Conservation (phyloP, 2,888 invertebrate species). For the Troides helena region DNA sequence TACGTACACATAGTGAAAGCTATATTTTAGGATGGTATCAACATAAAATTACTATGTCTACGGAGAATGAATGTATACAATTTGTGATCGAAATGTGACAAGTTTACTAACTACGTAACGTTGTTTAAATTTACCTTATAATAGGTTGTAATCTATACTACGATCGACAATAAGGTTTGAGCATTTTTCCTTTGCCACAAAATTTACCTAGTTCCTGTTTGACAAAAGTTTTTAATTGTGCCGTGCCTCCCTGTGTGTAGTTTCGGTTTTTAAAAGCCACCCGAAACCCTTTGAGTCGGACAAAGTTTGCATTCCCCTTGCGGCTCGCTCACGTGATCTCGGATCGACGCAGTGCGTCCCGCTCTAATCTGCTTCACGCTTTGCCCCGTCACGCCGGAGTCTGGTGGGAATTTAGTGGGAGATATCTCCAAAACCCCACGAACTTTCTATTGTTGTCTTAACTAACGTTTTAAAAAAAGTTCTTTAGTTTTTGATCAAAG, state of each 20-base stretch:
- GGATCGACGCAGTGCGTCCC: constrained; percentile 6
- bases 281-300: constrained; percentile 61
- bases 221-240: constrained; percentile 58
- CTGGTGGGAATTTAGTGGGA: constrained; percentile 6
- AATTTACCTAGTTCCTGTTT: neutral
- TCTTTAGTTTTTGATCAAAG: too few species aligned
- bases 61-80: too few species aligned
- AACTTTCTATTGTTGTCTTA: neutral
- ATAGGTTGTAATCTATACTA: too few species aligned
- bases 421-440: neutral
- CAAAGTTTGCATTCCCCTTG: constrained; percentile 68
- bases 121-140: too few species aligned
- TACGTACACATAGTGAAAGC: too few species aligned
- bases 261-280: constrained; percentile 69
- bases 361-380: constrained; percentile 35
- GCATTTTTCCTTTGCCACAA: too few species aligned
- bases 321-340: constrained; percentile 58
- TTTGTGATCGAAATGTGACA: too few species aligned
- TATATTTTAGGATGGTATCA: too few species aligned
- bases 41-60: too few species aligned
- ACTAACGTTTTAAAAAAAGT: too few species aligned
- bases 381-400: constrained; percentile 6
- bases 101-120: too few species aligned
- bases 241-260: constrained; percentile 62
- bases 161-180: too few species aligned